These are phyloP conservation scores for Elysia chlorotica DNA, from an alignment of 1,140 invertebrate genomes.

Conservation along the genomic window DNA sequence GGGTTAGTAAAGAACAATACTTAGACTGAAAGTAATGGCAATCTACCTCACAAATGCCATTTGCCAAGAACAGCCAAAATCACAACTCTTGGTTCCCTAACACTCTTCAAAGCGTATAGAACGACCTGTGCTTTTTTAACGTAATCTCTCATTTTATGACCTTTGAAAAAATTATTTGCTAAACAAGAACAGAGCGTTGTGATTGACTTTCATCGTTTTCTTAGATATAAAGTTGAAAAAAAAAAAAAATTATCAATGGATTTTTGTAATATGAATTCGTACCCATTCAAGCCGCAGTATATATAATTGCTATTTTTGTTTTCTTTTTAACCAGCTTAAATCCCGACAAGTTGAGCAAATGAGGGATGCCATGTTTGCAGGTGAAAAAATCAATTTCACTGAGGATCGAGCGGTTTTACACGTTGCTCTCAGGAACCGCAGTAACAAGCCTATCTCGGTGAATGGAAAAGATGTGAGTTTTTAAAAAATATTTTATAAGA, in stretches of 20 bases:
- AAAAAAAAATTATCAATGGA: constrained; percentile 4
- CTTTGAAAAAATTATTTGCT: neutral
- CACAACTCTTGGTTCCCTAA: no score
- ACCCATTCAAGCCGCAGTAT: no score
- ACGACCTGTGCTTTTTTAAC: no score
- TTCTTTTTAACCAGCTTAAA: constrained; percentile 74
- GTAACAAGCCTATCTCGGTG: constrained; percentile 79
- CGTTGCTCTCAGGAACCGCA: constrained; percentile 87
- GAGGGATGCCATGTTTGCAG: constrained; percentile 91
- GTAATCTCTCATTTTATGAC: neutral
- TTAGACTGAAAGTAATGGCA: no score
- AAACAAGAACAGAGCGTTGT: neutral
- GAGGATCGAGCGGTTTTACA: constrained; percentile 96
- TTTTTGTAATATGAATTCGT: no score
- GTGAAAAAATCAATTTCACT: constrained; percentile 97
- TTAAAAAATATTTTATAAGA: no score
- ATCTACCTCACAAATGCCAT: no score
- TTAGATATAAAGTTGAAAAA: neutral
- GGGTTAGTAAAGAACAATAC: no score
- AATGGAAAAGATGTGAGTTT: constrained; percentile 82
- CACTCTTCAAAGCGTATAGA: no score
- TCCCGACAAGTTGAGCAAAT: constrained; percentile 82
- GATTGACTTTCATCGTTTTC: neutral
- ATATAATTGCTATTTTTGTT: no score
- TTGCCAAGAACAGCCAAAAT: no score